phyloP scores from a whole-genome alignment of 2,113 vertebrate species.

The Ammodytes dubius region DNA sequence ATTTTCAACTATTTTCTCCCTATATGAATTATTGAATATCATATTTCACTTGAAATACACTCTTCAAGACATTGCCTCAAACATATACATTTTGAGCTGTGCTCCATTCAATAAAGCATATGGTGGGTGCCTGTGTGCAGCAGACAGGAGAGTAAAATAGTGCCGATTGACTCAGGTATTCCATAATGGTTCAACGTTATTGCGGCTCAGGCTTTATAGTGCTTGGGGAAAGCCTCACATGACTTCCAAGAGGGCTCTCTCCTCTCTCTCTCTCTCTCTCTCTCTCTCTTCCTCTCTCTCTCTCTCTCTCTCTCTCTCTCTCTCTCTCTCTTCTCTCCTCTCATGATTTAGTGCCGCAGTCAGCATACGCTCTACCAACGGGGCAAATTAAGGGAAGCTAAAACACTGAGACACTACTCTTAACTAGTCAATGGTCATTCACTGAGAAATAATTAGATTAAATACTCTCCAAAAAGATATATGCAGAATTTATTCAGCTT shows the following conservation, averaged over 20 bases:
- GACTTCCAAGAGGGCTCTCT: conserved; percentile 32
- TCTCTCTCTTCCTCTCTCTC: conserved; percentile 6
- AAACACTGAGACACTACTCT: conserved; percentile 93
- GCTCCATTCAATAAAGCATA: conserved; percentile 1
- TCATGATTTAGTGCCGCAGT: conserved; percentile 57
- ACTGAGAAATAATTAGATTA: conserved; percentile 94
- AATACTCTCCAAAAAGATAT: conserved; percentile 95
- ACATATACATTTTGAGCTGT: neutral
- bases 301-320: no score
- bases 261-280: neutral
- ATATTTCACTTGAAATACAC: neutral
- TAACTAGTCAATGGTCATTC: conserved; percentile 89
- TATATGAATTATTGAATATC: neutral
- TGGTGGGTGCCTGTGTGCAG: conserved; percentile 5
- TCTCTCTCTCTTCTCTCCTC: conserved; percentile 28
- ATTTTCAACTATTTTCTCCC: neutral
- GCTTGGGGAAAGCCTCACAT: conserved; percentile 44
- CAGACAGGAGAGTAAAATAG: conserved; percentile 25
- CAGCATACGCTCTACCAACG: conserved; percentile 91
- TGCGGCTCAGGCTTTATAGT: conserved; percentile 60
- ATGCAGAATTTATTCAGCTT: conserved; percentile 93
- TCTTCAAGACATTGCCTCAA: neutral
- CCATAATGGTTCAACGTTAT: conserved; percentile 64
- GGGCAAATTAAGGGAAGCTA: conserved; percentile 93
- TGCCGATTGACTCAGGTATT: conserved; percentile 41